These are phyloP conservation scores for Amphimedon queenslandica DNA, from an alignment of 37 sponge, comb jelly and placozoan genomes.

Conservation along the genomic window DNA sequence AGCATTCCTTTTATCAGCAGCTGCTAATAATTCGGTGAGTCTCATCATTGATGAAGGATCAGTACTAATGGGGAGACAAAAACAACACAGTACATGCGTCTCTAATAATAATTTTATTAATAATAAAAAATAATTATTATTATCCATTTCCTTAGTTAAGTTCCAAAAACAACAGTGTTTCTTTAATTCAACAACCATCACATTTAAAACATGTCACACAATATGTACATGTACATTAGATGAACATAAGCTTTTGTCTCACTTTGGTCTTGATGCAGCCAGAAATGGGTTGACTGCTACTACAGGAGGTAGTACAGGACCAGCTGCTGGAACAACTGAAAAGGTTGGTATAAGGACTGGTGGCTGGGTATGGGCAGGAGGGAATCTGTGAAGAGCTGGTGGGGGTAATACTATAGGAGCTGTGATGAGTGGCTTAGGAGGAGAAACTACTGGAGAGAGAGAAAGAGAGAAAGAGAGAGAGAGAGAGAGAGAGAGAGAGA, in stretches of 20 bases:
- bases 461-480: conserved; percentile 3
- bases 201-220: background rate
- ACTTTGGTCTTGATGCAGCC: no score
- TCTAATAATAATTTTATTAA: background rate
- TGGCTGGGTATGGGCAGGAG: background rate
- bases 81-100: background rate
- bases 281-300: no score
- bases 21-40: conserved; percentile 7
- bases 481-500: conserved; percentile 4
- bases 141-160: no score
- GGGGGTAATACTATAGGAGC: background rate
- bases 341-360: background rate
- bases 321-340: no score
- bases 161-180: no score
- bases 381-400: background rate
- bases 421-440: background rate
- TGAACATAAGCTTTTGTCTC: no score
- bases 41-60: background rate
- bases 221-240: background rate
- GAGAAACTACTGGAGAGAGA: background rate
- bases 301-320: no score
- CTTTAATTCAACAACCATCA: no score
- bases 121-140: background rate
- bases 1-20: background rate
- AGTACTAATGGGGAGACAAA: background rate